phyloP scores from a whole-genome alignment of 2,888 invertebrate species.

The Pachliopta kotzebuea region DNA sequence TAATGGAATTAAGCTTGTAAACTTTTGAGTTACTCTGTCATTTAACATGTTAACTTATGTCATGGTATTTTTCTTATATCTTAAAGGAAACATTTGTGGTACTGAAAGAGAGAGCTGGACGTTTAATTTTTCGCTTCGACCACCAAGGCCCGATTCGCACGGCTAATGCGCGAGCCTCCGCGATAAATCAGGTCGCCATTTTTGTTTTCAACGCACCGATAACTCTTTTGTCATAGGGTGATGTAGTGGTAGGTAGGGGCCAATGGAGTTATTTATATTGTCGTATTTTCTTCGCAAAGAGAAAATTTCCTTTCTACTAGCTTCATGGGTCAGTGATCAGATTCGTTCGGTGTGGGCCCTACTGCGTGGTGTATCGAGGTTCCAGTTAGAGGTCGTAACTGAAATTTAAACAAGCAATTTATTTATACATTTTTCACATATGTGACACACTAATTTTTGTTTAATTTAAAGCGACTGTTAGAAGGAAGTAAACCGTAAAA shows the following conservation, averaged over 20 bases:
- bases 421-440: background rate
- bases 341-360: conserved; percentile 62
- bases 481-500: too few relatives aligned
- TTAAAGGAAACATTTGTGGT: conserved; percentile 8
- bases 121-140: conserved; percentile 28
- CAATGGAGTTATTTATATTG: conserved; percentile 80
- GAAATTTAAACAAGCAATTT: conserved; percentile 7
- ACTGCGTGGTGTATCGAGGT: conserved; percentile 37
- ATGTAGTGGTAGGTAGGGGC: conserved; percentile 72
- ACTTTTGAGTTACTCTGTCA: too few relatives aligned
- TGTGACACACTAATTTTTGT: too few relatives aligned
- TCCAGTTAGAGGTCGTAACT: conserved; percentile 40
- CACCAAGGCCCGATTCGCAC: conserved; percentile 45
- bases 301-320: conserved; percentile 79
- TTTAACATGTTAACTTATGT: too few relatives aligned
- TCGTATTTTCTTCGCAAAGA: conserved; percentile 75
- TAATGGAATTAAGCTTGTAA: too few relatives aligned
- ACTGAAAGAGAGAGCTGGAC: conserved; percentile 15
- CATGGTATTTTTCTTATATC: conserved; percentile 11
- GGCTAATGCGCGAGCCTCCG: conserved; percentile 59
- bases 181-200: conserved; percentile 77
- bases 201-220: conserved; percentile 81
- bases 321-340: conserved; percentile 80
- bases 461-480: too few relatives aligned
- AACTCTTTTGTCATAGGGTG: conserved; percentile 81